phyloP scores from a whole-genome alignment of 2,797 vertebrate species.

The Mico argentatus region DNA sequence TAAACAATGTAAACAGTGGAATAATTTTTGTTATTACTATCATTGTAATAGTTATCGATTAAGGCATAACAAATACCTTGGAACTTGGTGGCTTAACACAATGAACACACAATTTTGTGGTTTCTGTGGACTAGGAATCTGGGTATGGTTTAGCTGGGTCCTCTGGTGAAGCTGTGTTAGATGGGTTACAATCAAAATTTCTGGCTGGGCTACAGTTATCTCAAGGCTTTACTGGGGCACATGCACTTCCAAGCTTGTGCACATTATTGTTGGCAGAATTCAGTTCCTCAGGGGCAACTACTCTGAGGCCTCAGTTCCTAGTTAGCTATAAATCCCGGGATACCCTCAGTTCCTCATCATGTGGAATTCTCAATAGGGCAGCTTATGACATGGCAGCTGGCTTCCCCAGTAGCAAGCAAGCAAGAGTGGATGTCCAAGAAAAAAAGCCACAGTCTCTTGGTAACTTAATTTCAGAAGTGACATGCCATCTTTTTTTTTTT shows the following conservation, averaged over 20 bases:
- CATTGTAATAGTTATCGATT: not conserved
- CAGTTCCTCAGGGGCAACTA: not conserved
- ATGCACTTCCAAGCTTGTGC: accelerated
- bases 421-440: not conserved
- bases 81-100: not conserved
- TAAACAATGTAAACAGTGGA: not conserved
- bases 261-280: not conserved
- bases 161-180: not conserved
- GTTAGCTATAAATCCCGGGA: not conserved
- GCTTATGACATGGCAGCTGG: not conserved
- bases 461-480: not conserved
- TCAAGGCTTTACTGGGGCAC: accelerated
- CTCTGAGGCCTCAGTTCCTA: not conserved
- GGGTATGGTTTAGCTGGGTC: not conserved
- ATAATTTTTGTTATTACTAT: not conserved
- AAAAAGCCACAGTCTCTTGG: not conserved
- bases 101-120: not conserved
- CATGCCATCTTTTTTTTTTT: not conserved
- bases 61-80: not conserved
- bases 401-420: not conserved
- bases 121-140: not conserved
- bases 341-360: not conserved
- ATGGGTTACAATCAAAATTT: not conserved
- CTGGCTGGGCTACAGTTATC: no score
- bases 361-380: not conserved